Evolutionary conservation across 2,113 vertebrate species (phyloP), one percentile per base, ranked within the genome.

Genomic region (Salvelinus sp.): DNA sequence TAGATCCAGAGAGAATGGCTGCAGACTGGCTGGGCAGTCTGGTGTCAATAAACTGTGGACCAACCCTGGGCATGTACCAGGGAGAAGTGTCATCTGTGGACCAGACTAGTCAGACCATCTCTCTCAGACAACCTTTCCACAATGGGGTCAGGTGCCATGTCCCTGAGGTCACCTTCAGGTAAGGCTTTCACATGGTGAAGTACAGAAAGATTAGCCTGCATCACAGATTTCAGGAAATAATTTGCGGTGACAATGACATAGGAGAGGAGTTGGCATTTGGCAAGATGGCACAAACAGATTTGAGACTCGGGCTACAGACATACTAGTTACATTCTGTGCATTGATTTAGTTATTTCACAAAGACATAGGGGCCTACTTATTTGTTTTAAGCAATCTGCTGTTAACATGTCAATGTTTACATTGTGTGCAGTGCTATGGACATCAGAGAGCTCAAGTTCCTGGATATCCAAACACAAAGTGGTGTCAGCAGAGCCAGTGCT

Each of bases 131-230:
- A 28, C 98, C 98, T 64, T 99, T 98, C 83, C 97, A 98, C 62
- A 99, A 99, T 83, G 98, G 98, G 18, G 92, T 97, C 73, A 98
- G 96, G 83, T 99, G 97, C 83, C 94, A 98, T 1, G 97, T 99
- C 70, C 96, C 97, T 3, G 98, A 99, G 84, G 97, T 99, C 89
- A 99, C 97, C 18, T 99, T 99, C 92, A 97, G 98, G 98, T 98
- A 82, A 90, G 90, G 81, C 16, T 5, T 30, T 13, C 64, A 28
- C 23, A 66, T 66, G 23, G n/a, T 47, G 68, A 12, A 25, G 62
- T 22, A 18, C 62, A 44, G 7, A 44, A 44, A 44, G 2, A 44
- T 44, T 44, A 44, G 38, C 38, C 0, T 44, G 50, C 5, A 0
- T 54, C 16, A 16, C 50, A 54, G 50, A 54, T 54, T 54, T 54